Evolutionary conservation across 2,113 vertebrate species (phyloP).

Genomic region (Hippocampus zosterae): DNA sequence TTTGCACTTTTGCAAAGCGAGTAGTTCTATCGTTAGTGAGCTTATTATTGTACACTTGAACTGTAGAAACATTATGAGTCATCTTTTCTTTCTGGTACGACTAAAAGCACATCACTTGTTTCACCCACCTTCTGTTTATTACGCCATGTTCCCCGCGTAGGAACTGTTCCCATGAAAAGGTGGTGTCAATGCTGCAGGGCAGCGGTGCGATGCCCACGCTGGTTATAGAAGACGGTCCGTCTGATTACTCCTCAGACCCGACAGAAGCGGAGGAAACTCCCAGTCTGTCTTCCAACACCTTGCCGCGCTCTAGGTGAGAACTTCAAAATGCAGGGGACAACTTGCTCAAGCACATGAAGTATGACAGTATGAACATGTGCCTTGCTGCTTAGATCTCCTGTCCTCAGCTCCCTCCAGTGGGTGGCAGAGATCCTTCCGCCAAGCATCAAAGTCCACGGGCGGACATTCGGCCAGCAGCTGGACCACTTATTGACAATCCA

Average conservation of each 20-base stretch:
- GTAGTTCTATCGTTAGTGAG: neutral
- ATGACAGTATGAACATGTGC: neutral
- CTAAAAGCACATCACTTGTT: neutral
- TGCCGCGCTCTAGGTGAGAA: slow-evolving; percentile 63
- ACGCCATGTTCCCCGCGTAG: slow-evolving; percentile 56
- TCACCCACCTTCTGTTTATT: neutral
- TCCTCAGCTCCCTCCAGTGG: slow-evolving; percentile 95
- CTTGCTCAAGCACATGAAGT: neutral
- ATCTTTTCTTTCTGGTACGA: neutral
- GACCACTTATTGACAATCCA: slow-evolving; percentile 92
- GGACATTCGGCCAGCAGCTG: slow-evolving; percentile 95
- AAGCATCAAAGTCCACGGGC: slow-evolving; percentile 92
- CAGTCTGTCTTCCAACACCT: slow-evolving; percentile 41
- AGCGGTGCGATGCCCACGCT: slow-evolving; percentile 94
- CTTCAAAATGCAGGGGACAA: neutral
- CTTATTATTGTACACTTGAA: neutral
- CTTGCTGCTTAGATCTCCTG: slow-evolving; percentile 74
- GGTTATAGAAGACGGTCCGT: slow-evolving; percentile 89
- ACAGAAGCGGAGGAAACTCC: slow-evolving; percentile 77
- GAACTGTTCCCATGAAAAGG: slow-evolving; percentile 97
- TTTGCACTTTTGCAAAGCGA: neutral
- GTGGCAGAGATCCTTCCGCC: slow-evolving; percentile 94
- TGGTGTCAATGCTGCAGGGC: slow-evolving; percentile 98
- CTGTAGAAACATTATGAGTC: neutral
- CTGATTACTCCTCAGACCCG: slow-evolving; percentile 79